phyloP scores from a whole-genome alignment of 2,797 vertebrate species.

The Melanotaenia trifasciata region DNA sequence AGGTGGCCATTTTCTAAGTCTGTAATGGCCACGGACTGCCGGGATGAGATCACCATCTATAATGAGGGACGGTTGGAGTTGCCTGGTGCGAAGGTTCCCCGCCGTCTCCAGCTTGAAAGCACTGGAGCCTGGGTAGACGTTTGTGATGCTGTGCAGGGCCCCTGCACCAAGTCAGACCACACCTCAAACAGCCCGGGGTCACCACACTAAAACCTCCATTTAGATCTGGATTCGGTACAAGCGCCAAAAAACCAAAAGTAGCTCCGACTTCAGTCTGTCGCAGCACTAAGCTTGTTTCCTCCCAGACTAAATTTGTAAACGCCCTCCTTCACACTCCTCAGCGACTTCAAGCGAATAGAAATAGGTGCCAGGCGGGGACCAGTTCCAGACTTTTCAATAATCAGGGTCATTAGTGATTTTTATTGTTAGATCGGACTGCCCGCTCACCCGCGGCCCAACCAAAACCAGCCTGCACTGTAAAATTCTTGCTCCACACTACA shows the following conservation, averaged over 20 bases:
- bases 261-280: conserved; percentile 51
- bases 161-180: conserved; percentile 67
- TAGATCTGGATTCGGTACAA: conserved; percentile 67
- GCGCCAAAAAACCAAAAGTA: conserved; percentile 63
- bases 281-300: conserved; percentile 65
- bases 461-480: conserved; percentile 35
- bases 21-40: conserved; percentile 67
- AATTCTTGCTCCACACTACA: conserved; percentile 49
- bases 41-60: conserved; percentile 76
- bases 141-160: conserved; percentile 77
- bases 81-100: conserved; percentile 61
- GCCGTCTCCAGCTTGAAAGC: conserved; percentile 57
- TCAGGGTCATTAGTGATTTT: conserved; percentile 64
- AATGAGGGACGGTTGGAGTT: conserved; percentile 58
- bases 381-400: conserved; percentile 60
- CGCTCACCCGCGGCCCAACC: conserved; percentile 34
- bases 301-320: conserved; percentile 67
- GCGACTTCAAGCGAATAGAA: conserved; percentile 40
- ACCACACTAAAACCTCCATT: conserved; percentile 70
- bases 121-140: conserved; percentile 62
- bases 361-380: conserved; percentile 57
- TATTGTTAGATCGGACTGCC: conserved; percentile 46
- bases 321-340: conserved; percentile 52
- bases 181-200: conserved; percentile 80
- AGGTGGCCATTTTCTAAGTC: conserved; percentile 64